Base-by-base conservation (phyloP, 92 coral and sea anemone genomes). In the Epizoanthus rinbou region DNA sequence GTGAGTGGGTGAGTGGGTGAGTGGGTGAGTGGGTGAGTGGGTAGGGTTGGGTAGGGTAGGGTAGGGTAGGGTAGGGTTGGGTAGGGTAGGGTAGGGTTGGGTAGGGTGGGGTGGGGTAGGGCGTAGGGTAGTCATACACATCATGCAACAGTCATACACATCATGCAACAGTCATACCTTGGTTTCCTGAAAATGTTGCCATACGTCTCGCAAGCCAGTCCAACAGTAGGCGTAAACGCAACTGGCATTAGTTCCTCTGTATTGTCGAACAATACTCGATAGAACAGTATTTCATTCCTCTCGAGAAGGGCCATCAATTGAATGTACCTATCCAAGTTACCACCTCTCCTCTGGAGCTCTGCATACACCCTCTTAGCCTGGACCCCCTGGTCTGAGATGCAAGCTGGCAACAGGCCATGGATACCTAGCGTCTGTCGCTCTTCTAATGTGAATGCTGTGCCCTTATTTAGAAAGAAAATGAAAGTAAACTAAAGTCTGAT, bases 171-270 rank as follows among this genome's bases (percentile, higher is more conserved):
- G 31, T 28, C 31, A 28, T 28, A 85, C 87, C 73, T 60, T 22
- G 97, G 92, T 53, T 93, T 75, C 64, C 97, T 83, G 83, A 96
- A 96, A 67, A 96, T 96, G 83, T 88, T 81, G 5, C 98, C 99
- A 85, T 94, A 96, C 76, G 87, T 90, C 94, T 94, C 98, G 71
- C 99, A 96, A 16, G 99, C 99, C 45, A 91, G 88, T 11, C 99
- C 99, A 21, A 96, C 99, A 37, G 98, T 96, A 4, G 99, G 99
- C 0, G 98, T 96, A 24, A 94, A 96, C 14, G 94, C 99, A 64
- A 96, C 90, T 0, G 98, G 99, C 99, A 96, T 96, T 24, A 96
- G 71, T 58, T 94, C 97, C 81, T 91, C 97, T 14, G 98, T 89
- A 85, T 96, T 83, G 25, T 96, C 98, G 80, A 91, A 86, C 66